Evolutionary conservation across 2,113 vertebrate species (phyloP), one percentile per base, ranked within the genome.

Genomic region (Cichladusa arquata): DNA sequence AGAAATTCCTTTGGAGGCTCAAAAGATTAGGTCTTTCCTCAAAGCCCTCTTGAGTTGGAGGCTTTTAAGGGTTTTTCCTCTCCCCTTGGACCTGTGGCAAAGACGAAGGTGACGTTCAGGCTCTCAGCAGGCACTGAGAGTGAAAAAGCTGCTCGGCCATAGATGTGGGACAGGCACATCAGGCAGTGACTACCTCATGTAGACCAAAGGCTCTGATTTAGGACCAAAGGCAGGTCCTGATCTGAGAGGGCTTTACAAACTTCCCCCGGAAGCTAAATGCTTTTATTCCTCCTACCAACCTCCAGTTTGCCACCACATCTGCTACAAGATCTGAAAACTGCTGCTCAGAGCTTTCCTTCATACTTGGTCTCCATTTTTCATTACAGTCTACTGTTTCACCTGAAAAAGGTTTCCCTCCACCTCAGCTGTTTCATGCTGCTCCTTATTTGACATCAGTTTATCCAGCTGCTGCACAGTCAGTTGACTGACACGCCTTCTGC

Each of bases 121-220:
- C 19, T 65, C 33, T 51, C 44, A 36, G 65, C 56, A 86, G 38
- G 66, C 51, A 50, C n/a, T 3, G 5, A 89, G 47, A 3, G 0
- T 58, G 71, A 48, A 71, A 73, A 74, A 45, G 54, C 45, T 77
- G 54, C 54, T 40, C 64, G 64, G 64, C 69, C 38, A 8, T 19
- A 70, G 31, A 25, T 58, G 71, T 29, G 70, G 62, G 54, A 56
- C 28, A 61, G n/a, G 53, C 9, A 2, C 26, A 22, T 3, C 0
- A 0, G 42, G 51, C 1, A 5, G n/a, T 66, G 45, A 34, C 57
- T 40, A 24, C 33, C 11, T 73, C 36, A 12, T 2, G 11, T 5
- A 62, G 50, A 50, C 17, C 45, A 62, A 61, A 81, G 19, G 50
- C 45, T 78, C 36, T 51, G 31, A 53, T 50, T 70, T 62, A 78